A percentile compares a stretch with the other conserved stretches of the same genome.
Conservation (phyloP, 2,113 vertebrate species). For the Reinhardtius hippoglossoides region DNA sequence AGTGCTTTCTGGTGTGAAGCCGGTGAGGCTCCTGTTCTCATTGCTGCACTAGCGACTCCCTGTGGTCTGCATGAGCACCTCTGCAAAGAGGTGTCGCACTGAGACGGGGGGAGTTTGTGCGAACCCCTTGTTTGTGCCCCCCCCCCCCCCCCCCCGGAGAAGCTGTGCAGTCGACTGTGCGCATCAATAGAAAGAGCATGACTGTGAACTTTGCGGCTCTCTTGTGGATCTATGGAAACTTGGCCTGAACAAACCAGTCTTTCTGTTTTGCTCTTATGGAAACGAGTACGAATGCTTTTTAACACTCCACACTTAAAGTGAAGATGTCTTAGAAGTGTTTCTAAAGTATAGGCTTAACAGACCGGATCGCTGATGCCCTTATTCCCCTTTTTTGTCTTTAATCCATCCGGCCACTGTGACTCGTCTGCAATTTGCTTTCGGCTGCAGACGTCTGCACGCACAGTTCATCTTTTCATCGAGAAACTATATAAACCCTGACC, state of each 20-base stretch:
- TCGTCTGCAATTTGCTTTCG: neutral
- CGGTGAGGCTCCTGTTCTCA: too few relatives aligned
- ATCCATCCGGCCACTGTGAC: conserved; percentile 1
- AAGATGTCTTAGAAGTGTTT: conserved; percentile 13
- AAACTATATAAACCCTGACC: conserved; percentile 17
- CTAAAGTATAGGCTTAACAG: conserved; percentile 8
- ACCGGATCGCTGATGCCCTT: neutral
- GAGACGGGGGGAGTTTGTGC: neutral
- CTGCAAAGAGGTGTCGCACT: neutral
- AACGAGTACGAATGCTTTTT: neutral
- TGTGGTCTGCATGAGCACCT: neutral
- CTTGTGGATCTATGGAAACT: neutral
- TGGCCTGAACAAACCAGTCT: neutral
- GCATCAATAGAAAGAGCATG: too few relatives aligned
- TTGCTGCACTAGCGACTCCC: neutral
- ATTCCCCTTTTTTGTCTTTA: conserved; percentile 1
- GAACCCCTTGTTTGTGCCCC: neutral
- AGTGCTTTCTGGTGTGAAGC: too few relatives aligned
- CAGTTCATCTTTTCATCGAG: conserved; percentile 32
- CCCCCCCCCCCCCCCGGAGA: neutral
- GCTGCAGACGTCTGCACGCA: neutral
- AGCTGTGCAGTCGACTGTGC: neutral
- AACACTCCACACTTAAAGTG: neutral
- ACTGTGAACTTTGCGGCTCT: neutral
- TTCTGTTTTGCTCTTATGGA: neutral